Percentiles rank a stretch among this genome's conserved stretches.
Evolutionary conservation across 2,888 invertebrate genomes (phyloP).

Genomic region (Tricholauxania praeusta): DNA sequence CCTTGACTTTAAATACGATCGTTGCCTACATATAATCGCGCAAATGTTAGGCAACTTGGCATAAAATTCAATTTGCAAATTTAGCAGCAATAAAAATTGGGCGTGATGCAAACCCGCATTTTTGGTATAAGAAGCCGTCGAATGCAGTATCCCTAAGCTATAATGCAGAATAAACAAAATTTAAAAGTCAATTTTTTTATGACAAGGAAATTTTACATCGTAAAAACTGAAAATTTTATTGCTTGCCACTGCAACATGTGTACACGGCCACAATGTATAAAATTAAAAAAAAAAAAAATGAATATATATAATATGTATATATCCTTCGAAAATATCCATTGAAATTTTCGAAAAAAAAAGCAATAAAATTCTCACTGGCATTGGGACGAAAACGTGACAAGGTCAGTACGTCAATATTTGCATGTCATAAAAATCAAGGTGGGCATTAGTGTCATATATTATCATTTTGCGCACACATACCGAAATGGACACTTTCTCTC

Average conservation of each 20-base stretch:
- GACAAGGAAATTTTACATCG: neutral
- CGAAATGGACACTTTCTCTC: too few relatives aligned
- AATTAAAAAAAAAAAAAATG: too few relatives aligned
- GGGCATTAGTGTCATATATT: too few relatives aligned
- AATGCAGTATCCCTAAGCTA: neutral
- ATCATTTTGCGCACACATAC: too few relatives aligned
- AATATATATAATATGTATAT: too few relatives aligned
- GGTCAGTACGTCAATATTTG: constrained; percentile 36
- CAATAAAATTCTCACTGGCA: neutral
- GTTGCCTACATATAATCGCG: too few relatives aligned
- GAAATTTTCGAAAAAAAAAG: too few relatives aligned
- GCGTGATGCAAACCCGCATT: neutral
- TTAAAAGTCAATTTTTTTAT: constrained; percentile 33
- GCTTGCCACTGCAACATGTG: too few relatives aligned
- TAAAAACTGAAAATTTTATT: neutral
- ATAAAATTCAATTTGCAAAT: neutral
- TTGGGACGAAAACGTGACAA: constrained; percentile 17
- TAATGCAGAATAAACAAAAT: constrained; percentile 21
- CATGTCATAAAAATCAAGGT: constrained; percentile 35
- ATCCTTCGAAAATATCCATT: too few relatives aligned
- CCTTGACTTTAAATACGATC: too few relatives aligned
- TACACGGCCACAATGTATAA: too few relatives aligned
- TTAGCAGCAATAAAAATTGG: neutral
- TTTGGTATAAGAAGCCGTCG: neutral
- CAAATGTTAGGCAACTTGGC: too few relatives aligned